phyloP scores from a whole-genome alignment of 2,797 vertebrate species.

The Pangasius mekongensis region DNA sequence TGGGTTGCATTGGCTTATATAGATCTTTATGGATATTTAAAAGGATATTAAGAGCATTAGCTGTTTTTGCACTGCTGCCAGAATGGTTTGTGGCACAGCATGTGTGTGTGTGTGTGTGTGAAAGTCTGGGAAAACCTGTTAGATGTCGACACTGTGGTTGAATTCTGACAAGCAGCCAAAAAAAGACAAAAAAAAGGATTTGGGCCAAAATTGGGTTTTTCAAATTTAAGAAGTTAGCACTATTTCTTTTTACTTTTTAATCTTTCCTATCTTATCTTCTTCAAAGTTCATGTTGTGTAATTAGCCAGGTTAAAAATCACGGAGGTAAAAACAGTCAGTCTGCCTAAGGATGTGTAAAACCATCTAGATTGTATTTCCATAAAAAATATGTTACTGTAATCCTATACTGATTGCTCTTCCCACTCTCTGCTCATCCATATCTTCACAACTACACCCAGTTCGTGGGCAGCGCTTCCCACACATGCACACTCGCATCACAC shows the following conservation, averaged over 20 bases:
- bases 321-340: background rate
- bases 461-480: conserved; percentile 13
- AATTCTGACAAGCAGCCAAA: background rate
- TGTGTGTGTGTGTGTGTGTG: background rate
- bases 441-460: conserved; percentile 60
- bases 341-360: background rate
- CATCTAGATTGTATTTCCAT: background rate
- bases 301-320: background rate
- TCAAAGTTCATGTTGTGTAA: background rate
- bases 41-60: background rate
- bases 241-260: conserved; percentile 1
- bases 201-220: too few species aligned
- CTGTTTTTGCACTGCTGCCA: background rate
- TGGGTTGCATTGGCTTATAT: background rate
- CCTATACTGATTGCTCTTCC: background rate
- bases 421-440: conserved; percentile 10
- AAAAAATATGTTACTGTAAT: background rate
- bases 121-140: background rate
- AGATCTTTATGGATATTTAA: background rate
- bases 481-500: background rate
- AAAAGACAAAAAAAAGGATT: background rate
- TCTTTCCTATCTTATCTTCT: background rate
- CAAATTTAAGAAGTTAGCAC: background rate
- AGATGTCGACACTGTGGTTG: background rate
- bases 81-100: background rate